phyloP scores from a whole-genome alignment of 2,113 vertebrate genomes.

The Megatriorchis doriae region DNA sequence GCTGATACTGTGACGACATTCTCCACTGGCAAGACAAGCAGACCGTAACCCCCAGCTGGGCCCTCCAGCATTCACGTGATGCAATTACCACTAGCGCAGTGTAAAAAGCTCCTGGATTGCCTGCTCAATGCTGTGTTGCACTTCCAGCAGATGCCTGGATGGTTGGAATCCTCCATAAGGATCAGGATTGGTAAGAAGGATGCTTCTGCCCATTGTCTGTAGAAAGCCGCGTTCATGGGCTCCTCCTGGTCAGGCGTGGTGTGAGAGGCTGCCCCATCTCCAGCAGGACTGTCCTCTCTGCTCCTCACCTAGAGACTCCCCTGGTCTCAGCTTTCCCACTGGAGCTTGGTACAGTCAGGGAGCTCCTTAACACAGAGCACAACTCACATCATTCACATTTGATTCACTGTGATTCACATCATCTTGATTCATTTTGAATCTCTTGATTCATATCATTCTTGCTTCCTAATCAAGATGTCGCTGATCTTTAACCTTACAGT shows the following conservation, averaged over 20 bases:
- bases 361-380: not conserved
- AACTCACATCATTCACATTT: not conserved
- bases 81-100: not conserved
- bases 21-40: not conserved
- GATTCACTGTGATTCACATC: not conserved
- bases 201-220: not conserved
- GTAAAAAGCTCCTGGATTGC: not conserved
- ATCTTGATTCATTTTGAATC: constrained; percentile 1
- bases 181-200: not conserved
- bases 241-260: rapidly evolving
- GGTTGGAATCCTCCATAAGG: not conserved
- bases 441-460: not conserved
- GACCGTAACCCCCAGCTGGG: not conserved
- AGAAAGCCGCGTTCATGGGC: not conserved
- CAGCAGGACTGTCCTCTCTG: not conserved
- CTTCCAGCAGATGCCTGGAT: not conserved
- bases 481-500: not conserved
- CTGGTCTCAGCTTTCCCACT: not conserved
- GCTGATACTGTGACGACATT: not conserved
- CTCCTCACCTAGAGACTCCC: not conserved
- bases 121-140: not conserved
- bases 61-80: not conserved
- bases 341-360: not conserved
- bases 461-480: not conserved
- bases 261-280: not conserved